Evolutionary conservation across 2,888 invertebrate genomes (phyloP).

Genomic region (Xestobium rufovillosum): DNA sequence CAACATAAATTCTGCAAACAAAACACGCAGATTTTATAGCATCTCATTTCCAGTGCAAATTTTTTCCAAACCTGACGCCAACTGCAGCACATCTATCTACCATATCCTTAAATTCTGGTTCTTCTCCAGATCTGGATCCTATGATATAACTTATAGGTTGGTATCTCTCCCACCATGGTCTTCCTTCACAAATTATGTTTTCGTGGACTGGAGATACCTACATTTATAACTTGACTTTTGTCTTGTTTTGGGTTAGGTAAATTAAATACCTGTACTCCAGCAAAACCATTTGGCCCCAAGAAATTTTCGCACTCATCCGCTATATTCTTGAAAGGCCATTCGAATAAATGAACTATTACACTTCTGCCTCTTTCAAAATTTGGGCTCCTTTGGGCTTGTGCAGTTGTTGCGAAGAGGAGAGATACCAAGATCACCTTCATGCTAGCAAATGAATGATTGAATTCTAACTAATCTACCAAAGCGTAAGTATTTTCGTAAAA

Average conservation of each 20-base stretch:
- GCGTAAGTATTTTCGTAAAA: no score
- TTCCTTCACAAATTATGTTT: constrained; percentile 51
- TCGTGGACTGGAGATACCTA: constrained; percentile 74
- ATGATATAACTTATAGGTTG: constrained; percentile 78
- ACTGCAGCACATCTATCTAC: constrained; percentile 68
- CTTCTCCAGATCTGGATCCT: constrained; percentile 68
- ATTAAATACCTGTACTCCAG: constrained; percentile 58
- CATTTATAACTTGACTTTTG: constrained; percentile 3
- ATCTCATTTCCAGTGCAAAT: no score
- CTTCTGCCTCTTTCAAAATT: constrained; percentile 51
- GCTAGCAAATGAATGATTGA: no score
- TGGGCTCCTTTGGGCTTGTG: constrained; percentile 46
- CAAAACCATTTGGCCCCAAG: constrained; percentile 64
- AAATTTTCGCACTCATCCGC: constrained; percentile 74
- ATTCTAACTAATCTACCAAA: no score
- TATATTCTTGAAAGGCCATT: constrained; percentile 78
- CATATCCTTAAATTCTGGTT: constrained; percentile 67
- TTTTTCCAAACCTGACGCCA: constrained; percentile 71
- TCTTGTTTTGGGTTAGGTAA: background rate
- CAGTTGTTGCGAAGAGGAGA: constrained; percentile 1
- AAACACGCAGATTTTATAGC: constrained; percentile 10
- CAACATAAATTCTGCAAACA: constrained; percentile 56
- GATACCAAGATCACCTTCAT: constrained; percentile 6
- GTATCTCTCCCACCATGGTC: constrained; percentile 87
- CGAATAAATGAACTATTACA: constrained; percentile 68